phyloP scores from a whole-genome alignment of 2,113 vertebrate species.

The Holacanthus passer region DNA sequence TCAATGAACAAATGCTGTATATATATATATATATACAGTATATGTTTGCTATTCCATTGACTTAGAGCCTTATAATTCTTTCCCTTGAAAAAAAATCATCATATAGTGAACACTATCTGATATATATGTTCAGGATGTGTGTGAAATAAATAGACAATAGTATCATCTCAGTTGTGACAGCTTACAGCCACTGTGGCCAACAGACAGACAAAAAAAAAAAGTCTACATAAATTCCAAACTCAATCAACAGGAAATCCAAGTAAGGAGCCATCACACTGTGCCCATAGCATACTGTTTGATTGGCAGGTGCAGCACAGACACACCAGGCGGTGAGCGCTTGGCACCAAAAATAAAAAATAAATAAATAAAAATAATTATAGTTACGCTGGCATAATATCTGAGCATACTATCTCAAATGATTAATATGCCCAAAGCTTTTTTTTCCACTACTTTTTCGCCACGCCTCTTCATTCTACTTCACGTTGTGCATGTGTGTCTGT shows the following conservation, averaged over 20 bases:
- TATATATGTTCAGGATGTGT: not conserved
- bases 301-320: slow-evolving; percentile 10
- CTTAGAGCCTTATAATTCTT: not conserved
- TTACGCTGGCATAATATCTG: not conserved
- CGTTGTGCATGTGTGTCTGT: not conserved
- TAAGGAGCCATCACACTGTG: slow-evolving; percentile 33
- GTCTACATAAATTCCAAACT: not conserved
- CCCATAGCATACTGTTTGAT: slow-evolving; percentile 43
- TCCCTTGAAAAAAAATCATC: not conserved
- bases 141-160: not conserved
- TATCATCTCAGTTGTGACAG: slow-evolving; percentile 17
- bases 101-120: not conserved
- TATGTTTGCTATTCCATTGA: not conserved
- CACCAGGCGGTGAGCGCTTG: slow-evolving; percentile 9
- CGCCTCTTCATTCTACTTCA: not conserved
- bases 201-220: not conserved
- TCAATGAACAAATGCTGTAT: slow-evolving; percentile 1
- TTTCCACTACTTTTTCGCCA: too few species aligned
- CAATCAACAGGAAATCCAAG: slow-evolving; percentile 34
- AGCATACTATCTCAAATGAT: slow-evolving; percentile 18
- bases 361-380: slow-evolving; percentile 17
- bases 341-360: slow-evolving; percentile 25
- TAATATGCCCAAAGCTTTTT: not conserved
- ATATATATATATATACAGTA: not conserved
- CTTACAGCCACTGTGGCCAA: not conserved